These are phyloP conservation scores for Prietella phreatophila DNA, from an alignment of 2,113 vertebrate species.

Conservation along the genomic window DNA sequence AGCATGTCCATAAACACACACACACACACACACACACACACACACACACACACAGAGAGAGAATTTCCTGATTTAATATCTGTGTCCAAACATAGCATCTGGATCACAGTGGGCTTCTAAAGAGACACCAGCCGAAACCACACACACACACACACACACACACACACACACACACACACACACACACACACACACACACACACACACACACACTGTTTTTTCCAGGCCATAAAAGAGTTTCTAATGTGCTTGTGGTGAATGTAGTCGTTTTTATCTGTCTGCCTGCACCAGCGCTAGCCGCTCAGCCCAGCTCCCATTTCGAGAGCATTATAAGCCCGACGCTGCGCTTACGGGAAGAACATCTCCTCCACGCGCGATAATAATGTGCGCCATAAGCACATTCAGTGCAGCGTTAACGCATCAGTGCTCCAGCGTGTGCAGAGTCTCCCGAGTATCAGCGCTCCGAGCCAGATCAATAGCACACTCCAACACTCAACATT, in stretches of 20 bases:
- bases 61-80: background rate
- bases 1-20: background rate
- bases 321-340: background rate
- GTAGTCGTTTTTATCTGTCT: background rate
- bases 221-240: conserved; percentile 9
- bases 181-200: conserved; percentile 1
- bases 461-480: conserved; percentile 23
- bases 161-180: conserved; percentile 11
- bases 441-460: conserved; percentile 33
- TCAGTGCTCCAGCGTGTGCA: conserved; percentile 27
- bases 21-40: conserved; percentile 8
- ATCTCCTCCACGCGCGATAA: background rate
- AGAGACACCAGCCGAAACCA: background rate
- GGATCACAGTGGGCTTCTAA: conserved; percentile 23
- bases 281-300: background rate
- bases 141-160: conserved; percentile 6
- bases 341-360: conserved; percentile 34
- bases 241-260: conserved; percentile 25
- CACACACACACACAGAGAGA: conserved; percentile 1
- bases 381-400: conserved; percentile 37
- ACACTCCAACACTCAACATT: conserved; percentile 27
- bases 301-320: background rate
- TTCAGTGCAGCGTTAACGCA: conserved; percentile 39
- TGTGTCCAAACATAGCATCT: conserved; percentile 28
- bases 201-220: background rate